Conservation (phyloP, 2,797 vertebrate species). For the Anableps anableps region DNA sequence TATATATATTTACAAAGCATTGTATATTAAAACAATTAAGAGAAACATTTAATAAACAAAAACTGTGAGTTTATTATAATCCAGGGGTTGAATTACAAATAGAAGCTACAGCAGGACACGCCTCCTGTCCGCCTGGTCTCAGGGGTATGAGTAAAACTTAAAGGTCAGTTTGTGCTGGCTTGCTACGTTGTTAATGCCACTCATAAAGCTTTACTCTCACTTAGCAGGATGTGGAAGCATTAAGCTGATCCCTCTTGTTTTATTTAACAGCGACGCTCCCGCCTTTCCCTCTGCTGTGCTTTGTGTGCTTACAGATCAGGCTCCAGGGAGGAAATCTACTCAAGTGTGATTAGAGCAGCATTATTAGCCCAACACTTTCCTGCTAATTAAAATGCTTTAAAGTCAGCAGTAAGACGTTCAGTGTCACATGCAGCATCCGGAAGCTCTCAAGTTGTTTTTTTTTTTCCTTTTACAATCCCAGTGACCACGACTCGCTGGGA, state of each 20-base stretch:
- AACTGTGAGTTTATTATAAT: background rate
- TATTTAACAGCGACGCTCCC: conserved; percentile 30
- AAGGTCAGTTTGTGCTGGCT: conserved; percentile 18
- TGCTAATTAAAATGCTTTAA: conserved; percentile 63
- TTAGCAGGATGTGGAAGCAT: conserved; percentile 9
- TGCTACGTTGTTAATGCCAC: conserved; percentile 24
- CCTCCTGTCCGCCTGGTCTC: background rate
- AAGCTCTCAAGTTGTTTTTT: conserved; percentile 14
- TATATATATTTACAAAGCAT: too few species aligned
- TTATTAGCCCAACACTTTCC: conserved; percentile 61
- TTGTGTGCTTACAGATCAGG: conserved; percentile 44
- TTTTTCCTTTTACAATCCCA: background rate
- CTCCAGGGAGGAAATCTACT: conserved; percentile 51
- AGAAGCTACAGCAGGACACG: background rate
- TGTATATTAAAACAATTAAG: too few species aligned
- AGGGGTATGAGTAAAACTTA: background rate
- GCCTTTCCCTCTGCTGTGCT: conserved; percentile 18
- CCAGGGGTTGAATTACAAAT: background rate
- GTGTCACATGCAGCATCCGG: conserved; percentile 33
- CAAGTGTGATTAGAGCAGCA: conserved; percentile 57
- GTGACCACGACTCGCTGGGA: background rate
- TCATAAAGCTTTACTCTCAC: conserved; percentile 42
- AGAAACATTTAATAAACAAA: background rate
- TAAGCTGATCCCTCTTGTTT: conserved; percentile 24
- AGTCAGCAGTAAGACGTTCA: conserved; percentile 25